A percentile compares a stretch with the other conserved stretches of the same genome.
Conservation (phyloP, 2,888 invertebrate genomes). For the Palloptera scutellata region DNA sequence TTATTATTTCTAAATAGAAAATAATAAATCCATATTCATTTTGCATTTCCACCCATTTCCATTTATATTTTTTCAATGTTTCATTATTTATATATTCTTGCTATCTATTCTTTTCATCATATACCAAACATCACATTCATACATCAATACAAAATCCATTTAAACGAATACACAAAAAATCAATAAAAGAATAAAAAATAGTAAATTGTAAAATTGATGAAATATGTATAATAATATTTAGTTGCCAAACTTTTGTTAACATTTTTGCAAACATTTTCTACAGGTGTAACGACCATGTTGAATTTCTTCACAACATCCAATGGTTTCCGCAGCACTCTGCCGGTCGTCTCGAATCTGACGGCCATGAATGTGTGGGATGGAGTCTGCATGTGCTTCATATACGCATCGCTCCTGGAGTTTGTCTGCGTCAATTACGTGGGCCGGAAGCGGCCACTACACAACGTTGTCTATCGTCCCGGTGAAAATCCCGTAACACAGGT, state of each 20-base stretch:
- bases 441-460: conserved; percentile 86
- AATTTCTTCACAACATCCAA: conserved; percentile 97
- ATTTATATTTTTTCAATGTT: too few species aligned
- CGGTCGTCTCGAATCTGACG: conserved; percentile 91
- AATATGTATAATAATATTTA: too few species aligned
- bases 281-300: conserved; percentile 97
- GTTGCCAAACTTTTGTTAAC: not conserved
- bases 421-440: conserved; percentile 96
- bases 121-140: too few species aligned
- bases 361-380: conserved; percentile 98
- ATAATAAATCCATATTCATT: too few species aligned
- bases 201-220: too few species aligned
- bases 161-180: too few species aligned
- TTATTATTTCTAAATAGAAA: too few species aligned
- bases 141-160: too few species aligned
- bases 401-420: conserved; percentile 91
- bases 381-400: conserved; percentile 96
- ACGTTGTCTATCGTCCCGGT: conserved; percentile 87
- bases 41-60: too few species aligned
- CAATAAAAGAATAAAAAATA: too few species aligned
- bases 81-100: too few species aligned
- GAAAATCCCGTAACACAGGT: conserved; percentile 93
- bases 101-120: too few species aligned
- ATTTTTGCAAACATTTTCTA: conserved; percentile 3
- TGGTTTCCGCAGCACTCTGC: conserved; percentile 89